Percentiles rank a stretch among this genome's conserved stretches.
Evolutionary conservation across 2,888 invertebrate genomes (phyloP).

Genomic region (Teinopalpus imperialis): DNA sequence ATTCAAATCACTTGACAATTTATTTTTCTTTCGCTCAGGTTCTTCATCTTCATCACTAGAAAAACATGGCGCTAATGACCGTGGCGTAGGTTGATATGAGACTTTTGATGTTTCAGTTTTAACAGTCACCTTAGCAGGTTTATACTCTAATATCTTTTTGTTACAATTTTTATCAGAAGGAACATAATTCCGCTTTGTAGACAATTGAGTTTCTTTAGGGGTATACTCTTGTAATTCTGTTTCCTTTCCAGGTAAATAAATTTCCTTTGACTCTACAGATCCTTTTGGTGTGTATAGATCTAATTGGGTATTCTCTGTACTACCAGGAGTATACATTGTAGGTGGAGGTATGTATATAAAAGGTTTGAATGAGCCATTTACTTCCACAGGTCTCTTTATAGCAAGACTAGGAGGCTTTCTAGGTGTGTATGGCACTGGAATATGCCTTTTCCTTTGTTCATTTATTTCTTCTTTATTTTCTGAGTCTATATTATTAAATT

Average conservation of each 20-base stretch:
- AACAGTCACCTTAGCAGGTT: slow-evolving; percentile 58
- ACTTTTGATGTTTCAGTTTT: slow-evolving; percentile 51
- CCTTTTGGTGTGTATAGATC: slow-evolving; percentile 72
- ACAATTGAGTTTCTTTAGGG: slow-evolving; percentile 50
- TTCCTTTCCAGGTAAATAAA: slow-evolving; percentile 67
- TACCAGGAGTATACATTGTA: slow-evolving; percentile 65
- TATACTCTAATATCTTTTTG: slow-evolving; percentile 71
- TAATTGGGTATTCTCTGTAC: slow-evolving; percentile 50
- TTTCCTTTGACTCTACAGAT: slow-evolving; percentile 55
- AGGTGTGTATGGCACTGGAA: slow-evolving; percentile 78
- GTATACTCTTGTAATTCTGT: slow-evolving; percentile 61
- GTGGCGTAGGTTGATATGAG: slow-evolving; percentile 73
- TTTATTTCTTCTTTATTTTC: slow-evolving; percentile 53
- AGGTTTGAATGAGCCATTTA: slow-evolving; percentile 60
- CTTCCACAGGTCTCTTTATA: slow-evolving; percentile 59
- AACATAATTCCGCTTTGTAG: slow-evolving; percentile 59
- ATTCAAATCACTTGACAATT: slow-evolving; percentile 63
- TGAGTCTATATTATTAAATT: slow-evolving; percentile 56
- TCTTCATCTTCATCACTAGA: slow-evolving; percentile 78
- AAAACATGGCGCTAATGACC: slow-evolving; percentile 68
- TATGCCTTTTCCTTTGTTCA: slow-evolving; percentile 69
- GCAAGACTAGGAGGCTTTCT: slow-evolving; percentile 64
- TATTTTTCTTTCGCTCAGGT: slow-evolving; percentile 61
- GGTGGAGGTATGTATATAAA: slow-evolving; percentile 66
- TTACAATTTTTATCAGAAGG: slow-evolving; percentile 69